Evolutionary conservation across 2,797 vertebrate species (phyloP).

Genomic region (Anas bernieri): DNA sequence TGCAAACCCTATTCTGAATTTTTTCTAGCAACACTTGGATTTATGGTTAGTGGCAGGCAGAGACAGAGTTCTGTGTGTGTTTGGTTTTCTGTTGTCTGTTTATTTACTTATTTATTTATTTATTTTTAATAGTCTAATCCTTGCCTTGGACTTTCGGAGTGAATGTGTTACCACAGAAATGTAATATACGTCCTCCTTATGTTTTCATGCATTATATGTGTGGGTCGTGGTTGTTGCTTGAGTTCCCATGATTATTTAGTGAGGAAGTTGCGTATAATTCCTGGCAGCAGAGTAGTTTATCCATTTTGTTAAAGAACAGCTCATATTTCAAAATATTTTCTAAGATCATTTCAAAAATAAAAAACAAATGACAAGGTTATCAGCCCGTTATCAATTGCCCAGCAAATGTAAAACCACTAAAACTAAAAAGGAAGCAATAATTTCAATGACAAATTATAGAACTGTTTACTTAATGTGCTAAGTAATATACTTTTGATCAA

Average conservation of each 20-base stretch:
- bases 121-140: background rate
- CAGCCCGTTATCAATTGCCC: slow-evolving; percentile 75
- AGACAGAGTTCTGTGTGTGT: fast-evolving
- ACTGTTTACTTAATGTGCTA: slow-evolving; percentile 82
- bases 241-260: slow-evolving; percentile 80
- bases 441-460: slow-evolving; percentile 84
- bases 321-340: slow-evolving; percentile 74
- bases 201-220: slow-evolving; percentile 66
- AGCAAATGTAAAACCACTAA: slow-evolving; percentile 76
- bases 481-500: slow-evolving; percentile 88
- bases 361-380: slow-evolving; percentile 74
- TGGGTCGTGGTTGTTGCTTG: slow-evolving; percentile 75
- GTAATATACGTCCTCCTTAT: slow-evolving; percentile 39
- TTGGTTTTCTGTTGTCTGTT: background rate
- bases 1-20: background rate
- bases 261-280: slow-evolving; percentile 74
- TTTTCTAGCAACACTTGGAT: background rate
- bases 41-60: fast-evolving
- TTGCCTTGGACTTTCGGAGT: background rate
- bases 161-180: slow-evolving; percentile 44
- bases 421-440: slow-evolving; percentile 87
- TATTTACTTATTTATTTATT: no score
- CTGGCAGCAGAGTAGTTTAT: slow-evolving; percentile 73
- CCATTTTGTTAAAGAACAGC: slow-evolving; percentile 73
- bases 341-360: slow-evolving; percentile 76